phyloP scores from a whole-genome alignment of 2,888 invertebrate species.

The Scaptomyza reducta region DNA sequence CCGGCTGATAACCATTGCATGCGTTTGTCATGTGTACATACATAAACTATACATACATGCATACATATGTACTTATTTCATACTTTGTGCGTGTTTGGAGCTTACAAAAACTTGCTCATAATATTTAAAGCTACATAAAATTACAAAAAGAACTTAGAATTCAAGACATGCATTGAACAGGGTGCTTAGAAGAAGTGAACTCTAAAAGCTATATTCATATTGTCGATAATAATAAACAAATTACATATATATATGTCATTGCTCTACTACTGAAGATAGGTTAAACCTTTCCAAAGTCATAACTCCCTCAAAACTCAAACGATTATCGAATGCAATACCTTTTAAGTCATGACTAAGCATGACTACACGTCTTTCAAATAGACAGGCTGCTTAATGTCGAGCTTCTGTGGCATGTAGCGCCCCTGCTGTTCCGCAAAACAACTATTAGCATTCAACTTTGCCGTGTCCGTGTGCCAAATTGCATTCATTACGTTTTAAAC shows the following conservation, averaged over 20 bases:
- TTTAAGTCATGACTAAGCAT: no score
- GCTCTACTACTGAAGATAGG: no score
- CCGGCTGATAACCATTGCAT: no score
- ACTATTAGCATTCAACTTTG: slow-evolving; percentile 10
- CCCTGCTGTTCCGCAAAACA: slow-evolving; percentile 13
- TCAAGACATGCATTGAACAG: not conserved
- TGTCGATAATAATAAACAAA: no score
- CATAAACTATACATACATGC: not conserved
- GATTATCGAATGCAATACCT: no score
- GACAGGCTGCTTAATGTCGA: slow-evolving; percentile 62
- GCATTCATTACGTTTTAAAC: slow-evolving; percentile 15
- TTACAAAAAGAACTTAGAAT: slow-evolving; percentile 3
- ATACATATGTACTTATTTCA: not conserved
- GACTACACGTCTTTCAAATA: slow-evolving; percentile 49
- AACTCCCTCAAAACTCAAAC: no score
- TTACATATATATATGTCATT: no score
- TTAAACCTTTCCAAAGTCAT: no score
- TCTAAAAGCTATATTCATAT: no score
- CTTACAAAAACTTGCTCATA: slow-evolving; percentile 6
- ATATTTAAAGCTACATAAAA: slow-evolving; percentile 9
- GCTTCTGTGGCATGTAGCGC: slow-evolving; percentile 52
- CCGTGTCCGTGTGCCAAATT: not conserved
- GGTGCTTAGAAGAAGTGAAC: no score
- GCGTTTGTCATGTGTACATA: not conserved
- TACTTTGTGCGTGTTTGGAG: slow-evolving; percentile 12